These are phyloP conservation scores for Apistogramma diplotaenia DNA, from an alignment of 2,113 vertebrate species.

Conservation along the genomic window DNA sequence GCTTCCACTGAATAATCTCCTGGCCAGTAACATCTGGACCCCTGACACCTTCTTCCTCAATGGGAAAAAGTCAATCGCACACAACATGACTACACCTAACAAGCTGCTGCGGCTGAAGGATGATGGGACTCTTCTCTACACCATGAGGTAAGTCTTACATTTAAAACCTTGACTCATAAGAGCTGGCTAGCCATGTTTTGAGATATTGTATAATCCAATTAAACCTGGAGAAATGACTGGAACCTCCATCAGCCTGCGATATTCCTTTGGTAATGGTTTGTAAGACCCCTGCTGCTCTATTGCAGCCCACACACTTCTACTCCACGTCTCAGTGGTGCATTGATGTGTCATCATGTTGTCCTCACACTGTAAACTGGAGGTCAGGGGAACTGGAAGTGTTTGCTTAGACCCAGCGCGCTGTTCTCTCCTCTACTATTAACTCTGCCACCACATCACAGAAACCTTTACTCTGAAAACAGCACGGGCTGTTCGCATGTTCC, in stretches of 20 bases:
- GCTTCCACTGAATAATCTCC: slow-evolving; percentile 91
- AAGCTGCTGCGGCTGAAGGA: slow-evolving; percentile 93
- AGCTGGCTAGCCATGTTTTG: neutral
- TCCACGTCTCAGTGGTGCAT: slow-evolving; percentile 17
- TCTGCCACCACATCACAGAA: neutral
- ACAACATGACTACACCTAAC: slow-evolving; percentile 98
- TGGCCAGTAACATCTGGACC: slow-evolving; percentile 98
- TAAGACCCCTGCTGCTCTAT: slow-evolving; percentile 25
- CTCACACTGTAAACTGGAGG: slow-evolving; percentile 9
- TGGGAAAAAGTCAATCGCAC: slow-evolving; percentile 96
- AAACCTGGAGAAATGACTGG: slow-evolving; percentile 7
- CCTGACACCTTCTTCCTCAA: slow-evolving; percentile 98
- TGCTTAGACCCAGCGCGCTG: slow-evolving; percentile 2
- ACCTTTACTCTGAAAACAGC: neutral
- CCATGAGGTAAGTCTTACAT: slow-evolving; percentile 86
- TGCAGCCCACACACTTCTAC: slow-evolving; percentile 25
- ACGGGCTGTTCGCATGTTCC: neutral
- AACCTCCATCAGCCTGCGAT: slow-evolving; percentile 2
- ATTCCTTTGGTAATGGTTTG: slow-evolving; percentile 32
- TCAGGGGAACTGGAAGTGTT: slow-evolving; percentile 34
- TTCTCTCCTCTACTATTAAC: slow-evolving; percentile 21
- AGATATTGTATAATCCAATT: slow-evolving; percentile 34
- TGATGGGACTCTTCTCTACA: slow-evolving; percentile 94
- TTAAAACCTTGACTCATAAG: slow-evolving; percentile 1
- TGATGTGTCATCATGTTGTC: slow-evolving; percentile 38